Evolutionary conservation across 2,113 vertebrate species (phyloP).

Genomic region (Butorides virescens): DNA sequence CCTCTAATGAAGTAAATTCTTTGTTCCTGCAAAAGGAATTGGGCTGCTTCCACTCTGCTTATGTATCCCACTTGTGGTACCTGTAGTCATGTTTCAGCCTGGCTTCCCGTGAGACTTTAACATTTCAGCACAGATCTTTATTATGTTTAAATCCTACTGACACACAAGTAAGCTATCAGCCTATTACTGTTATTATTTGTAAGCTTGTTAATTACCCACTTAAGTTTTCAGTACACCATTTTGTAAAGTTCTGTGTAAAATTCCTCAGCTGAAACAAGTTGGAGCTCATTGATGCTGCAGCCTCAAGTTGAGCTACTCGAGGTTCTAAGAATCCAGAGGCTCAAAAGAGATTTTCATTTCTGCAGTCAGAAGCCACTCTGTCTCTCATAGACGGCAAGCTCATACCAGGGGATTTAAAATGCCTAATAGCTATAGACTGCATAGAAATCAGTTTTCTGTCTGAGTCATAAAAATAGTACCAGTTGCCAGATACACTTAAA

Average conservation of each 20-base stretch:
- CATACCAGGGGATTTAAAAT: slow-evolving; percentile 16
- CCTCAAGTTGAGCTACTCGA: background rate
- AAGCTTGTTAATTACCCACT: background rate
- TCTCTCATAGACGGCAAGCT: background rate
- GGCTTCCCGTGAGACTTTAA: background rate
- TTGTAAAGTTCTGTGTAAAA: background rate
- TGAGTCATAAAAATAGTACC: slow-evolving; percentile 17
- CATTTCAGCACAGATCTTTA: background rate
- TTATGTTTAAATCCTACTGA: background rate
- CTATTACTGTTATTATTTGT: background rate
- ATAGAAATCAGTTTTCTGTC: slow-evolving; percentile 8
- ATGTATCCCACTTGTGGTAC: background rate
- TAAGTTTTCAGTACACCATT: background rate
- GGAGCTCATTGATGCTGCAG: background rate
- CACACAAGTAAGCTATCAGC: background rate
- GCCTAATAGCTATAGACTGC: background rate
- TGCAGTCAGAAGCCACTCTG: background rate
- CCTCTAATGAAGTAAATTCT: background rate
- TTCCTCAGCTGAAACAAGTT: background rate
- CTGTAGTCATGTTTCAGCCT: background rate
- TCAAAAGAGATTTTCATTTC: background rate
- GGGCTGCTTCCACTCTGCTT: background rate
- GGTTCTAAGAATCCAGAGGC: background rate
- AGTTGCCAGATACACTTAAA: slow-evolving; percentile 37
- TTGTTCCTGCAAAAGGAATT: background rate